These are phyloP conservation scores for Pyrgus malvae DNA, from an alignment of 2,888 invertebrate genomes.

Conservation along the genomic window DNA sequence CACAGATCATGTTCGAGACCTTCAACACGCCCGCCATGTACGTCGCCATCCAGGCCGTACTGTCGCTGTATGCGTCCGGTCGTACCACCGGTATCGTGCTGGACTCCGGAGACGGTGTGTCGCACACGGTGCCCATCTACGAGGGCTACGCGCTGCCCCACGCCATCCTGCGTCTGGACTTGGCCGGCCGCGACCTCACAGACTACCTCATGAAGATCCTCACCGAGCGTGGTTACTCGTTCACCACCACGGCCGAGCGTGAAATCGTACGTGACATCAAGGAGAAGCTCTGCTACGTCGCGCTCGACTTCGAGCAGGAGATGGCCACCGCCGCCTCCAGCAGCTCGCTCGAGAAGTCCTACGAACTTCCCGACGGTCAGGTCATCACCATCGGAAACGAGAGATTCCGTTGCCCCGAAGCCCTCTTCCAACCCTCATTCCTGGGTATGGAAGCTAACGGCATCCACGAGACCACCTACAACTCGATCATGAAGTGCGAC, in stretches of 20 bases:
- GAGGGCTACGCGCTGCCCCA: slow-evolving; percentile 96
- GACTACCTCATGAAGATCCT: slow-evolving; percentile 97
- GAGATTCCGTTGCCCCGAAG: slow-evolving; percentile 97
- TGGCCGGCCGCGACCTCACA: slow-evolving; percentile 95
- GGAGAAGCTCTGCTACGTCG: slow-evolving; percentile 95
- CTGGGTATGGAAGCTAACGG: slow-evolving; percentile 93
- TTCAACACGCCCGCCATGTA: slow-evolving; percentile 97
- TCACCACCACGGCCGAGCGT: slow-evolving; percentile 95
- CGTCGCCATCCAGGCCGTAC: slow-evolving; percentile 96
- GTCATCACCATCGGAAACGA: slow-evolving; percentile 96
- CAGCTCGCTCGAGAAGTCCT: slow-evolving; percentile 96
- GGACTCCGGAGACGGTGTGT: slow-evolving; percentile 97
- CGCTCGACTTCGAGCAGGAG: slow-evolving; percentile 95
- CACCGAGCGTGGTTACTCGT: slow-evolving; percentile 94
- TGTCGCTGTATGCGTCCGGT: slow-evolving; percentile 96
- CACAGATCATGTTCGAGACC: slow-evolving; percentile 96
- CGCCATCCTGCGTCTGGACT: slow-evolving; percentile 95
- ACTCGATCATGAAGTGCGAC: slow-evolving; percentile 99
- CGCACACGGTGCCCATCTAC: slow-evolving; percentile 97
- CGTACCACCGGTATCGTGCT: slow-evolving; percentile 98
- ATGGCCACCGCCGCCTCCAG: slow-evolving; percentile 96
- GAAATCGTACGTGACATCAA: slow-evolving; percentile 98
- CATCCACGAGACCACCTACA: slow-evolving; percentile 95
- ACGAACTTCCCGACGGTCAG: slow-evolving; percentile 96
- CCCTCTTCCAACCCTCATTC: slow-evolving; percentile 97